Evolutionary conservation across 2,113 vertebrate species (phyloP), one percentile per base, ranked within the genome.

Genomic region (Tetraodon nigroviridis): DNA sequence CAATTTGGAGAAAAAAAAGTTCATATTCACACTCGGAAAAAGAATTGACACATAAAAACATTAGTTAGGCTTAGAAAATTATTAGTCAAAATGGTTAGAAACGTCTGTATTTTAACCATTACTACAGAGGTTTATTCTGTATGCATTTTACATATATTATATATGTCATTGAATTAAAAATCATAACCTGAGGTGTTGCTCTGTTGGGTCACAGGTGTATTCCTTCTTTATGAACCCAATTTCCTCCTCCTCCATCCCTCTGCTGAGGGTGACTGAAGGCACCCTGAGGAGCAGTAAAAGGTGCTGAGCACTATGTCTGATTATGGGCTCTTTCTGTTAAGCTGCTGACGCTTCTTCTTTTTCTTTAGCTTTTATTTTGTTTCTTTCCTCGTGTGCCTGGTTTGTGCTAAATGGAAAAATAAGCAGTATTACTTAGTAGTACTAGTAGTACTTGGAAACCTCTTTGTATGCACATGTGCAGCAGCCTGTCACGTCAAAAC

Each of bases 291-390:
- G 58, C 44, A 64, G 24, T 58, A 46, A 64, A 71, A 81, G 67
- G 64, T 79, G 76, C 65, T 22, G 72, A 82, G 72, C 73, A 46
- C 71, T 76, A 82, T 67, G 76, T 49, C 60, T 46, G 62, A 79
- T 71, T 72, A 80, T 79, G 74, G 62, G 62, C 58, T 63, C 19
- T 18, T 54, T 57, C 51, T n/a, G 27, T 51, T 13, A 51, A 29
- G 69, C 68, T 73, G 65, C 61, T 73, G 62, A 60, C 60, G 54
- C 69, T 37, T 56, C 62, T 47, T 58, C 62, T 48, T 59, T 40
- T 22, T 54, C 45, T 44, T 53, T 13, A 27, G 47, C 3, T 16
- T 17, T n/a, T 16, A 1, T 46, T 46, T 47, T 46, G 16, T 20
- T 55, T 4, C 32, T n/a, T 29, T 68, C 60, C 53, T 59, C 58